These are phyloP conservation scores for Teleopsis dalmanni DNA, from an alignment of 1,140 invertebrate species.

Conservation along the genomic window DNA sequence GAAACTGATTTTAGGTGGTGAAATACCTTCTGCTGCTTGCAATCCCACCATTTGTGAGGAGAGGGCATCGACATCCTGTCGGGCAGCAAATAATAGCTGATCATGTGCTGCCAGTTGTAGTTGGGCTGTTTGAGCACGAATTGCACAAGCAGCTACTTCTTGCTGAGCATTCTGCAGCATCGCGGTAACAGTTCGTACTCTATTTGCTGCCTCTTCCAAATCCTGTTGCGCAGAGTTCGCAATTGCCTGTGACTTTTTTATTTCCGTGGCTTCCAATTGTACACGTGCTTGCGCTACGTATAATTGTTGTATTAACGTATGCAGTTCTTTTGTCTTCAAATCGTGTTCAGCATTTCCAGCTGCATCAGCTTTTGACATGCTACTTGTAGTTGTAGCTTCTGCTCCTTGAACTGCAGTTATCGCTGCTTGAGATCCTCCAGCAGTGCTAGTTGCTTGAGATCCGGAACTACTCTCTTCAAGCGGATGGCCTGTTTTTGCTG, in stretches of 20 bases:
- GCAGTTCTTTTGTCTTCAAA: constrained; percentile 25
- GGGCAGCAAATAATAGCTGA: constrained; percentile 37
- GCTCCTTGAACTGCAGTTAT: constrained; percentile 3
- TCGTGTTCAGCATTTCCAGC: constrained; percentile 17
- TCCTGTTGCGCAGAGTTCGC: constrained; percentile 27
- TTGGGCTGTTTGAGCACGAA: constrained; percentile 38
- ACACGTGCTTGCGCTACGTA: constrained; percentile 41
- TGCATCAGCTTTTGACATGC: constrained; percentile 1
- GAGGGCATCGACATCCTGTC: constrained; percentile 37
- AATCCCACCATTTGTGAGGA: constrained; percentile 41
- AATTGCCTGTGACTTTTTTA: constrained; percentile 34
- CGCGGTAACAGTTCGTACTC: constrained; percentile 37
- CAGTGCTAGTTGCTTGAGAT: too few species aligned
- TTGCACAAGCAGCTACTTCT: constrained; percentile 35
- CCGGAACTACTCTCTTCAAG: too few species aligned
- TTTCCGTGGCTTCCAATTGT: constrained; percentile 38
- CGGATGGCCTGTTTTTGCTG: too few species aligned
- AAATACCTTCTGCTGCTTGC: constrained; percentile 40
- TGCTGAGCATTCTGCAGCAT: constrained; percentile 38
- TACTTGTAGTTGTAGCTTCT: neutral
- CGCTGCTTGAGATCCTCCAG: too few species aligned
- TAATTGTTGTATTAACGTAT: constrained; percentile 32
- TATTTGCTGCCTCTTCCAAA: constrained; percentile 36
- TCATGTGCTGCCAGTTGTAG: constrained; percentile 40
- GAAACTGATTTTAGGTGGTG: constrained; percentile 28